These are phyloP conservation scores for Tetranychus truncatus DNA, from an alignment of 2,888 invertebrate genomes.

Conservation along the genomic window DNA sequence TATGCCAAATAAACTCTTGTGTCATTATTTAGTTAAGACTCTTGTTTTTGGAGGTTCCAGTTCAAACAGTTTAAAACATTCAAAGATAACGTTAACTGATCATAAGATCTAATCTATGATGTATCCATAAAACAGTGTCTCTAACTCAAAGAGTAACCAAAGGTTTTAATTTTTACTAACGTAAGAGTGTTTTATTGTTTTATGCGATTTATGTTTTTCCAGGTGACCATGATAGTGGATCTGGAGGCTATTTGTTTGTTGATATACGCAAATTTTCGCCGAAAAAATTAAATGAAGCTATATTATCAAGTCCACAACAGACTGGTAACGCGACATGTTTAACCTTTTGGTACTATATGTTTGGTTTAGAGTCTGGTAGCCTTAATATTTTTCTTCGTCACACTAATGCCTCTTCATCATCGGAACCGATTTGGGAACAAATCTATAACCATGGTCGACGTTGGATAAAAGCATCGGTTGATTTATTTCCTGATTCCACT, in stretches of 20 bases:
- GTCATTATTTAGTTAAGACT: too few relatives aligned
- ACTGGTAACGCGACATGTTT: background rate
- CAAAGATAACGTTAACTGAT: too few relatives aligned
- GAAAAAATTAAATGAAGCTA: background rate
- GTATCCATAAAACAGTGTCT: too few relatives aligned
- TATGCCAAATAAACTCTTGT: too few relatives aligned
- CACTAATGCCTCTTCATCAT: background rate
- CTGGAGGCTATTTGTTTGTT: background rate
- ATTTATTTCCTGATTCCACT: background rate
- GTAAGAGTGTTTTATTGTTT: too few relatives aligned
- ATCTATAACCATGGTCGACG: background rate
- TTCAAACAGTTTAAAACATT: too few relatives aligned
- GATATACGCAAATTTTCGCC: background rate
- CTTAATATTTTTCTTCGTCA: background rate
- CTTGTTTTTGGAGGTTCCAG: too few relatives aligned
- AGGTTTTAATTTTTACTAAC: too few relatives aligned
- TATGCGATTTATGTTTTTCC: background rate
- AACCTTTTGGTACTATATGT: background rate
- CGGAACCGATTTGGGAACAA: background rate
- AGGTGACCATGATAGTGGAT: background rate
- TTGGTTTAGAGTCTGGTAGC: background rate
- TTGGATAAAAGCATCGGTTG: background rate
- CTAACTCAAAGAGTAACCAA: too few relatives aligned
- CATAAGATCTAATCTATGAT: too few relatives aligned
- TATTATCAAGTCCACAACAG: background rate